A percentile compares a stretch with the other conserved stretches of the same genome.
Conservation (phyloP, 64 coral and sea anemone species). For the Trachythela sp. region DNA sequence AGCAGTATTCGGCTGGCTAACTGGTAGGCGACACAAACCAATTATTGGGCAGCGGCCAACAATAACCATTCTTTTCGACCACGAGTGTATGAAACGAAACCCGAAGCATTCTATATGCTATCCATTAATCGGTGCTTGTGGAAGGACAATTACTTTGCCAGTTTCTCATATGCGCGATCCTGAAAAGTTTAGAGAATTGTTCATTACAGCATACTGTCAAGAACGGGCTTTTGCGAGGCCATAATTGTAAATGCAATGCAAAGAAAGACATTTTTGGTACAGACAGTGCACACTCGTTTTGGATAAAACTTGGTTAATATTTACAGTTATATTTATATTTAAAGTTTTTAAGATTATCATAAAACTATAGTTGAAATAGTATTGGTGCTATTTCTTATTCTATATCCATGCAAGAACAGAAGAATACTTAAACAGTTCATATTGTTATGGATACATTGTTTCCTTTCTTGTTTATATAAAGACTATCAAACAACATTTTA, state of each 20-base stretch:
- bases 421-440: neutral
- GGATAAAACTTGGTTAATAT: neutral
- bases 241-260: slow-evolving; percentile 9
- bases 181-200: slow-evolving; percentile 44
- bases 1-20: neutral
- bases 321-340: neutral
- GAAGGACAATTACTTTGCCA: slow-evolving; percentile 4
- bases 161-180: slow-evolving; percentile 46
- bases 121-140: neutral
- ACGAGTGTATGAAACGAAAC: slow-evolving; percentile 13
- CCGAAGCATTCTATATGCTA: neutral
- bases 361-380: too few species aligned
- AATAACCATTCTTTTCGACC: neutral
- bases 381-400: too few species aligned
- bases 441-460: neutral
- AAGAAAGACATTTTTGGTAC: neutral
- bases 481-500: neutral
- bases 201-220: slow-evolving; percentile 36
- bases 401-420: neutral
- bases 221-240: slow-evolving; percentile 49
- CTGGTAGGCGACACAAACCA: neutral
- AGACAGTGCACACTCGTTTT: neutral
- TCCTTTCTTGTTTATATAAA: neutral
- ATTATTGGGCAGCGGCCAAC: neutral
- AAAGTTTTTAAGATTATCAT: neutral